A percentile compares a stretch with the other conserved stretches of the same genome.
Evolutionary conservation across 2,888 invertebrate species (phyloP).

Genomic region (Keiferia lycopersicella): DNA sequence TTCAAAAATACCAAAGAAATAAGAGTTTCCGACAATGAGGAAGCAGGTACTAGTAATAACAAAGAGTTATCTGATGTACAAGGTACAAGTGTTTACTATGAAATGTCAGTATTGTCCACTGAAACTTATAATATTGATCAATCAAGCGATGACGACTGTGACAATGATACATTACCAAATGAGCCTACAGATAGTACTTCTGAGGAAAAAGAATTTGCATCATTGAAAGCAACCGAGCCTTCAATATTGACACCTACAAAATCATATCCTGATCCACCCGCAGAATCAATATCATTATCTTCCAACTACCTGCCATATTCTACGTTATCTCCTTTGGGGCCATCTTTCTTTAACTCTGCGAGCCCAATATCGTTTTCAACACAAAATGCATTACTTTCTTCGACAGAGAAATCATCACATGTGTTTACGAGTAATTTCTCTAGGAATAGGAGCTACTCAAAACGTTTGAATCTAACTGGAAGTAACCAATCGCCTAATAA

Average conservation of each 20-base stretch:
- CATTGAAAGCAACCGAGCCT: slow-evolving; percentile 51
- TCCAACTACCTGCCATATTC: slow-evolving; percentile 49
- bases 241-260: slow-evolving; percentile 42
- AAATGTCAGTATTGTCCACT: slow-evolving; percentile 75
- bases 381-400: slow-evolving; percentile 54
- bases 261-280: slow-evolving; percentile 34
- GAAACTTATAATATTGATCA: slow-evolving; percentile 69
- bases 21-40: slow-evolving; percentile 69
- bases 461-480: slow-evolving; percentile 61
- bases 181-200: slow-evolving; percentile 60
- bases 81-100: slow-evolving; percentile 77
- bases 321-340: slow-evolving; percentile 50
- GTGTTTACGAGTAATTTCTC: slow-evolving; percentile 50
- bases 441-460: slow-evolving; percentile 67
- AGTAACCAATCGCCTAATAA: slow-evolving; percentile 67
- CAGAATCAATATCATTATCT: slow-evolving; percentile 47
- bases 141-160: slow-evolving; percentile 67
- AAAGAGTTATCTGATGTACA: slow-evolving; percentile 73
- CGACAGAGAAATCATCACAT: slow-evolving; percentile 51
- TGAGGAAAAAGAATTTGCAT: slow-evolving; percentile 47
- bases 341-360: slow-evolving; percentile 41
- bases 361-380: slow-evolving; percentile 47
- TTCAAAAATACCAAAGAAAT: slow-evolving; percentile 81
- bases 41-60: slow-evolving; percentile 61
- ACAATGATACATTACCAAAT: slow-evolving; percentile 57